Conservation (phyloP, 2,888 invertebrate genomes). For the Eupithecia pulchellata region DNA sequence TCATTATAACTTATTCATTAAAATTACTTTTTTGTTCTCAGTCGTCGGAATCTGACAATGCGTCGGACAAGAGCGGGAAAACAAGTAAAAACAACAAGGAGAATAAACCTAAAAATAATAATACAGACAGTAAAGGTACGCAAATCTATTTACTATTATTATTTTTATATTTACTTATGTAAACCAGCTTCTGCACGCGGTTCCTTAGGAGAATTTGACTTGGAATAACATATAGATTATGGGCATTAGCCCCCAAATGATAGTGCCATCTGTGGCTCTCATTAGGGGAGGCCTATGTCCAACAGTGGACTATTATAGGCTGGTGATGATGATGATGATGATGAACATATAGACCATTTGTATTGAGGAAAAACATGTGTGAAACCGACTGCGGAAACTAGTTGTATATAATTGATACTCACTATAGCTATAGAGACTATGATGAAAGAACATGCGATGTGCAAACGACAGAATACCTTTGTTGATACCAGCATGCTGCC, state of each 20-base stretch:
- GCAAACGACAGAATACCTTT: slow-evolving; percentile 61
- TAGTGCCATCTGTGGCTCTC: no score
- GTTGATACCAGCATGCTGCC: slow-evolving; percentile 76
- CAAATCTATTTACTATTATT: not conserved
- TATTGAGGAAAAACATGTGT: no score
- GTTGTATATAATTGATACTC: no score
- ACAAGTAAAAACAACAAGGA: slow-evolving; percentile 78
- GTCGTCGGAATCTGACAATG: slow-evolving; percentile 80
- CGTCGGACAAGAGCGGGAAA: slow-evolving; percentile 74
- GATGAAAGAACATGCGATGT: slow-evolving; percentile 72
- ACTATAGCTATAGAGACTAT: slow-evolving; percentile 45
- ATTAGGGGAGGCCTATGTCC: no score
- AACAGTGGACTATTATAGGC: no score
- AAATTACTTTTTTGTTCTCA: slow-evolving; percentile 47
- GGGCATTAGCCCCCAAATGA: no score
- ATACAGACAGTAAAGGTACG: slow-evolving; percentile 71
- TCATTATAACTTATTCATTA: not conserved
- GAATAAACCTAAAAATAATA: slow-evolving; percentile 79
- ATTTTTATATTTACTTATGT: no score
- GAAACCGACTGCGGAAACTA: no score
- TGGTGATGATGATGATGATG: no score
- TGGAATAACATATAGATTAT: not conserved
- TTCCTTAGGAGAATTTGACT: not conserved
- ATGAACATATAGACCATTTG: no score
- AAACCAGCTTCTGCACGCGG: no score